These are phyloP conservation scores for Pseudanteris insignis DNA, from an alignment of 2,888 invertebrate species.

Conservation along the genomic window DNA sequence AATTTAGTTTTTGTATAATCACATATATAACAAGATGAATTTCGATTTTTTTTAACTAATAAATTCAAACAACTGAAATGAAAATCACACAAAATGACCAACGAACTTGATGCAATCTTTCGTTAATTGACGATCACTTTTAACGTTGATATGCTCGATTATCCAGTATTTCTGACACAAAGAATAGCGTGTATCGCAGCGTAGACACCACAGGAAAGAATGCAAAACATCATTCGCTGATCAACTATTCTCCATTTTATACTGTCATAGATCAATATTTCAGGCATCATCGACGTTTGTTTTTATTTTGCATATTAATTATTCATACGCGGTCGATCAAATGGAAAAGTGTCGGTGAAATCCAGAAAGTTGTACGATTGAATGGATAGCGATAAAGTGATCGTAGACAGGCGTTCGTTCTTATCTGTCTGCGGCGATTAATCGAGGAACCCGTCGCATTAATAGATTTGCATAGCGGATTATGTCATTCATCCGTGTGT, in stretches of 20 bases:
- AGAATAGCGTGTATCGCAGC: no score
- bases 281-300: conserved; percentile 8
- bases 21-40: no score
- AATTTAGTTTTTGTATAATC: no score
- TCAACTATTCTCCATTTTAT: conserved; percentile 17
- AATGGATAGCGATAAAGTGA: no score
- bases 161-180: no score
- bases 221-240: conserved; percentile 11
- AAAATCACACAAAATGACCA: no score
- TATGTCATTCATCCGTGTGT: neutral
- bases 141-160: neutral
- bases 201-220: no score
- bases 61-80: no score
- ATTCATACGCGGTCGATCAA: neutral
- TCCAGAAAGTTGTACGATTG: no score
- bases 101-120: no score
- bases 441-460: neutral
- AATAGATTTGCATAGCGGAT: neutral
- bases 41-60: no score
- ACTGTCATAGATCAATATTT: conserved; percentile 21
- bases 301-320: conserved; percentile 4
- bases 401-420: neutral
- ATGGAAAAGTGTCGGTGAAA: neutral
- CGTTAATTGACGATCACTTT: no score
- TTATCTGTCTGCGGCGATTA: neutral